Evolutionary conservation across 30 jellyfish, hydroid and myxozoan species (phyloP), one percentile per base, ranked within the genome.

Genomic region (Aurelia aurita complex sp. Pacific): DNA sequence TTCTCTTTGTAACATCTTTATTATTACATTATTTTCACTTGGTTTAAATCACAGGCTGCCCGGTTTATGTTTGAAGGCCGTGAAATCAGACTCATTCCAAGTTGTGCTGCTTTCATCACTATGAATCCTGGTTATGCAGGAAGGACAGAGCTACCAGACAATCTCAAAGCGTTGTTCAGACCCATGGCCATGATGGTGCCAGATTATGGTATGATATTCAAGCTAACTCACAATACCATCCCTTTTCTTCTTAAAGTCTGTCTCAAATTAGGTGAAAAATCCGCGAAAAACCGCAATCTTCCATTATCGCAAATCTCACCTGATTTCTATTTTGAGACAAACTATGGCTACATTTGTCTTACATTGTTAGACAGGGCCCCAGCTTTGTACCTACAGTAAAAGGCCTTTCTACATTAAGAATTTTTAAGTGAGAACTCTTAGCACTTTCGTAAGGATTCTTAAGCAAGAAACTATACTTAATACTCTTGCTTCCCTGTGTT

Each of bases 171-270:
- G 13, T 67, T 94, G 73, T 94, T 94, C 84, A 64, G 99, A 34
- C 99, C 99, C 6, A 94, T 94, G 99, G 97, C 99, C 18, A 94
- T 94, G 99, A 94, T 94, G 99, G 99, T 94, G n/a, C 99, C 99
- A 5, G 96, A 94, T 71, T 94, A 94, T 77, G 99, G 99, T 89
- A 67, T 43, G 81, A 35, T 11, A n/a, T 54, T 34, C 64, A 36
- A 9, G 36, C 32, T 61, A 61, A 15, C 0, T 36, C 57, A 3
- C 16, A 10, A 11, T 65, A n/a, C 7, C 32, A 65, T 65, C 10
- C 69, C 7, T 61, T 1, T 16, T 65, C 38, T 43, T 11, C 36
- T 18, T 65, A 12, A 65, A 18, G 0, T 18, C 75, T 13, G 38
- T 17, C 75, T 43, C 1, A 18, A 18, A 11, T 40, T 40, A 3